These are phyloP conservation scores for Andrena bicolor DNA, from an alignment of 2,888 invertebrate genomes.

Conservation along the genomic window DNA sequence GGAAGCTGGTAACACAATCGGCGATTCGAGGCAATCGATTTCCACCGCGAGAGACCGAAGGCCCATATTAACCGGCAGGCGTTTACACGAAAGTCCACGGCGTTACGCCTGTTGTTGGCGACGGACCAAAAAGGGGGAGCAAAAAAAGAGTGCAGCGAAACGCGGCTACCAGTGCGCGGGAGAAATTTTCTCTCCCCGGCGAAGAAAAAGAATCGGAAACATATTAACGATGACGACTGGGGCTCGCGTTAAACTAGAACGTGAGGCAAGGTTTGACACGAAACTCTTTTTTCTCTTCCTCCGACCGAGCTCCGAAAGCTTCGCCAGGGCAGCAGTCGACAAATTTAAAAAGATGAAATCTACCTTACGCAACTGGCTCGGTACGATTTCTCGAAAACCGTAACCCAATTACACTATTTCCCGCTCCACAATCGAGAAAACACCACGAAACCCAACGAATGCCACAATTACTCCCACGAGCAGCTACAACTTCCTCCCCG, in stretches of 20 bases:
- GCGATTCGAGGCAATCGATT: constrained; percentile 49
- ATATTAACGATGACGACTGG: constrained; percentile 68
- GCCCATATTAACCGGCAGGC: constrained; percentile 24
- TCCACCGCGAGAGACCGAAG: constrained; percentile 33
- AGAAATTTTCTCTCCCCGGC: constrained; percentile 53
- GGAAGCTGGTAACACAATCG: constrained; percentile 39
- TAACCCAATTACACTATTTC: no score
- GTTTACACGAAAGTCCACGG: constrained; percentile 35
- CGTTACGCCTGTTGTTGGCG: constrained; percentile 39
- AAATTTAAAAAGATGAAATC: constrained; percentile 41
- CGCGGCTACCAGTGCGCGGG: constrained; percentile 29
- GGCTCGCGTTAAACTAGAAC: constrained; percentile 72
- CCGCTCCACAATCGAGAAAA: background rate
- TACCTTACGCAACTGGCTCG: background rate
- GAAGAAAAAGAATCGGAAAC: constrained; percentile 73
- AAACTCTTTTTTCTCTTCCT: constrained; percentile 68
- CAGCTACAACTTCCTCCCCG: no score
- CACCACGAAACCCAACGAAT: background rate
- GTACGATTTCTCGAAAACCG: background rate
- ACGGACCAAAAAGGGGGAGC: constrained; percentile 11
- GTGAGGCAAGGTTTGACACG: constrained; percentile 71
- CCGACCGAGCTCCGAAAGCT: constrained; percentile 54
- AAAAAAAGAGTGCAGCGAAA: constrained; percentile 29
- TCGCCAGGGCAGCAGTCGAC: constrained; percentile 65
- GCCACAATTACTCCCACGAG: background rate